Percentiles rank a stretch among this genome's conserved stretches.
Conservation (phyloP, 2,797 vertebrate species). For the Sebastolobus altivelis region DNA sequence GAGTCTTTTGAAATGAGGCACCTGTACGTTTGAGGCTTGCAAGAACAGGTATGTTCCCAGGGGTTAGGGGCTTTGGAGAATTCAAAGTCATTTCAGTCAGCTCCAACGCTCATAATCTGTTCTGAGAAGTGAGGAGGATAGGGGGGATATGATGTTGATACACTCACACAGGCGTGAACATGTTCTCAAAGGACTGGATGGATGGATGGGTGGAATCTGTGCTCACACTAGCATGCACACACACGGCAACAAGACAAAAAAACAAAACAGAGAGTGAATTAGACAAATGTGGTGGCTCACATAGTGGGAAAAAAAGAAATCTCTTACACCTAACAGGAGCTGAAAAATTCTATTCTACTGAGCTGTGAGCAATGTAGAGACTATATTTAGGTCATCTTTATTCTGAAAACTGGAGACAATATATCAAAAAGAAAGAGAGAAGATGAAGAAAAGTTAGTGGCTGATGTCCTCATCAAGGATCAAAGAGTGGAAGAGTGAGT, state of each 20-base stretch:
- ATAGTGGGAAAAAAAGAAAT: not conserved
- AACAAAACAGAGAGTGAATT: not conserved
- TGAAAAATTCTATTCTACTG: not conserved
- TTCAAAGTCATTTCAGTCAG: conserved; percentile 68
- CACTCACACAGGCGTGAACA: conserved; percentile 69
- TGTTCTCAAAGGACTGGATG: conserved; percentile 66
- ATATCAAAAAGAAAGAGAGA: not conserved
- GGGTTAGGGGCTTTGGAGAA: conserved; percentile 69
- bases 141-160: conserved; percentile 65
- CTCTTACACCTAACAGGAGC: not conserved
- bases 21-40: conserved; percentile 77
- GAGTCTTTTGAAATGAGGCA: conserved; percentile 78
- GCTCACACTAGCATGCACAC: conserved; percentile 11
- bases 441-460: not conserved
- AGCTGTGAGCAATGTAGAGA: not conserved
- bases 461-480: conserved; percentile 42
- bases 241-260: not conserved
- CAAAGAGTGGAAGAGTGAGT: conserved; percentile 25
- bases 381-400: conserved; percentile 1
- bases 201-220: conserved; percentile 66
- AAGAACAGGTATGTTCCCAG: conserved; percentile 78
- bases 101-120: conserved; percentile 62
- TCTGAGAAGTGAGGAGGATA: conserved; percentile 53
- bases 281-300: not conserved
- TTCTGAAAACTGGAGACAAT: conserved; percentile 8